Conservation (phyloP, 2,113 vertebrate species). For the Nothobranchius furzeri region DNA sequence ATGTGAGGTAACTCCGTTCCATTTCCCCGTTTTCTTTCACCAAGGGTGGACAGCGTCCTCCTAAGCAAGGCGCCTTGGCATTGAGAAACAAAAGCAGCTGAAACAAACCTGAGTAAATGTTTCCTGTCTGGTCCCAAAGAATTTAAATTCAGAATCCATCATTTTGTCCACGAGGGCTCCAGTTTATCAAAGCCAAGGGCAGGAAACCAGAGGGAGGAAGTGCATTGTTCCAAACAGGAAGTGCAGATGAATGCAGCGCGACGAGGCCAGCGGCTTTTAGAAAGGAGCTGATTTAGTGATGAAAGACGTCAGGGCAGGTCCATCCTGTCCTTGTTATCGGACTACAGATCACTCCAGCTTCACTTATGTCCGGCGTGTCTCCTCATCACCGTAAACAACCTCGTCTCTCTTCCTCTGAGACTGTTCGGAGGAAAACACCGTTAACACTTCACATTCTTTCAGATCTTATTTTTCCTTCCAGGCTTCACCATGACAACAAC, state of each 20-base stretch:
- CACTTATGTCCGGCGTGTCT: background rate
- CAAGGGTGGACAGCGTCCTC: too few species aligned
- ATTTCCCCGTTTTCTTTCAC: too few species aligned
- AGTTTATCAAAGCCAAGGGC: conserved; percentile 19
- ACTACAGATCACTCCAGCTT: conserved; percentile 29
- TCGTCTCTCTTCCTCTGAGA: background rate
- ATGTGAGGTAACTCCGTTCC: too few species aligned
- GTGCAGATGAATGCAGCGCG: conserved; percentile 32
- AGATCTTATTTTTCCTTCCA: too few species aligned
- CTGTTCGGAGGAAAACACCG: too few species aligned
- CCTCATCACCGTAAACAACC: background rate
- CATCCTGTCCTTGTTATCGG: conserved; percentile 43
- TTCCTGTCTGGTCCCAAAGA: background rate
- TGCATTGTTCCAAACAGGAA: conserved; percentile 61
- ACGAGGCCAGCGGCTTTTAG: conserved; percentile 13
- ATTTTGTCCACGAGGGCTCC: background rate
- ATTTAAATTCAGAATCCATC: conserved; percentile 25
- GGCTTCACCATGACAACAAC: too few species aligned
- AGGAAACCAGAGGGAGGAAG: conserved; percentile 44
- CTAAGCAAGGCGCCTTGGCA: too few species aligned
- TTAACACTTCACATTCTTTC: too few species aligned
- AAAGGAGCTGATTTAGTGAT: conserved; percentile 43
- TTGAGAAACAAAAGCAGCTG: background rate
- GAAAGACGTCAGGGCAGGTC: conserved; percentile 30
- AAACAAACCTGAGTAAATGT: background rate